phyloP scores from a whole-genome alignment of 2,113 vertebrate species.

The Trachemys scripta region DNA sequence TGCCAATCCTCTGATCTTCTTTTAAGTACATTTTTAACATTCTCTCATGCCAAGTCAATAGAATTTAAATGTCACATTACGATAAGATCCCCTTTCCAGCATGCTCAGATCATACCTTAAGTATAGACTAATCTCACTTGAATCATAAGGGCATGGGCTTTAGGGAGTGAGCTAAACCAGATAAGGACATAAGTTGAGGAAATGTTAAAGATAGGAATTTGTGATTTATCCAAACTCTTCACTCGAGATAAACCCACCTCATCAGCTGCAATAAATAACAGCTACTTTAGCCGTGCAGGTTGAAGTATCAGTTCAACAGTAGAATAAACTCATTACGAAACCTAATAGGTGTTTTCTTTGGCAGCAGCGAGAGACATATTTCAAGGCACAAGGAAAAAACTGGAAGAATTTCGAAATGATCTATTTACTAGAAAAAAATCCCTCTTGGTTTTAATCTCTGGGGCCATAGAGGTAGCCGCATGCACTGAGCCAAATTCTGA shows the following conservation, averaged over 20 bases:
- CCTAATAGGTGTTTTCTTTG: constrained; percentile 9
- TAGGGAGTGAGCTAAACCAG: background rate
- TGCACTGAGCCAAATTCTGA: background rate
- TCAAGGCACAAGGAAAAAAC: background rate
- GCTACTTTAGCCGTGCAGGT: background rate
- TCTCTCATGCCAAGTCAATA: background rate
- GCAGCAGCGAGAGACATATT: background rate
- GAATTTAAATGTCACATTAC: background rate
- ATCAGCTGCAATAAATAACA: background rate
- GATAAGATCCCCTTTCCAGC: background rate
- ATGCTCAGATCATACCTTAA: background rate
- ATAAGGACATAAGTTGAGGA: background rate
- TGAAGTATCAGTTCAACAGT: background rate
- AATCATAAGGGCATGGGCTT: background rate
- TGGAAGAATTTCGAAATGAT: background rate
- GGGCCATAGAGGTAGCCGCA: background rate
- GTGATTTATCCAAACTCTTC: background rate
- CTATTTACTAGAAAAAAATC: background rate
- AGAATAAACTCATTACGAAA: background rate
- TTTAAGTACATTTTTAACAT: background rate
- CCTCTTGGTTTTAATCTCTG: background rate
- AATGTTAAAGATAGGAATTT: background rate
- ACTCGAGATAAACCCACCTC: background rate
- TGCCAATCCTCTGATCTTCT: background rate
- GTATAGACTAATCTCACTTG: background rate